A percentile compares a stretch with the other conserved stretches of the same genome.
Conservation (phyloP, 37 sponge, comb jelly and placozoan species). For the Amphimedon queenslandica region DNA sequence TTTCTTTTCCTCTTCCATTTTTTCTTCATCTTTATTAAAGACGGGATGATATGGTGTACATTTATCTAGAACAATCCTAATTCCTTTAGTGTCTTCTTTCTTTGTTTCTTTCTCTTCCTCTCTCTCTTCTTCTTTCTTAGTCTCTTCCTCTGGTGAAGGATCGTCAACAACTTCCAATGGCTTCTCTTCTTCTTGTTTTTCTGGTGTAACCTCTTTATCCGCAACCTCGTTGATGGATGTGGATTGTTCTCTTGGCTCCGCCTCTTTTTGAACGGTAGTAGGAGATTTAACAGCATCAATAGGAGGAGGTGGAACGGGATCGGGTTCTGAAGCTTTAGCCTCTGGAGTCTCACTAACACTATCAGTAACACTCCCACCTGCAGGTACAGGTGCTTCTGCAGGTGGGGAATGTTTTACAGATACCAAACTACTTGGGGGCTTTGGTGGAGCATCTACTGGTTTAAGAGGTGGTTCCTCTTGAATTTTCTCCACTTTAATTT, state of each 20-base stretch:
- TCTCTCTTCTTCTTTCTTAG: neutral
- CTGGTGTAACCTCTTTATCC: neutral
- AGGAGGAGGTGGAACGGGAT: no score
- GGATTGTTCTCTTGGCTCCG: no score
- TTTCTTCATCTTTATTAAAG: slow-evolving; percentile 7
- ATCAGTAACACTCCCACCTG: no score
- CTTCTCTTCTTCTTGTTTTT: neutral
- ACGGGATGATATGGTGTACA: no score
- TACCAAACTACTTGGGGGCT: no score
- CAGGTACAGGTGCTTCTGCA: no score
- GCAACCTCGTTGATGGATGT: neutral
- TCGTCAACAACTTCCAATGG: no score
- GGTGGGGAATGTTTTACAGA: no score
- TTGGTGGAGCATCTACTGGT: neutral
- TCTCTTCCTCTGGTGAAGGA: neutral
- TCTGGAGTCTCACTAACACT: no score
- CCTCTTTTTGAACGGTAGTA: no score
- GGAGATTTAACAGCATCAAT: no score
- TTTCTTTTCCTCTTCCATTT: slow-evolving; percentile 25
- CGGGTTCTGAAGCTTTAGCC: no score
- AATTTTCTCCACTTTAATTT: neutral
- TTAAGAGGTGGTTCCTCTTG: slow-evolving; percentile 10
- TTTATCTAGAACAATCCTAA: neutral
- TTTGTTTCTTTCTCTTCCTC: neutral
- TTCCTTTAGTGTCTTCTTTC: neutral